Evolutionary conservation across 2,888 invertebrate species (phyloP).

Genomic region (Uloborus plumipes): DNA sequence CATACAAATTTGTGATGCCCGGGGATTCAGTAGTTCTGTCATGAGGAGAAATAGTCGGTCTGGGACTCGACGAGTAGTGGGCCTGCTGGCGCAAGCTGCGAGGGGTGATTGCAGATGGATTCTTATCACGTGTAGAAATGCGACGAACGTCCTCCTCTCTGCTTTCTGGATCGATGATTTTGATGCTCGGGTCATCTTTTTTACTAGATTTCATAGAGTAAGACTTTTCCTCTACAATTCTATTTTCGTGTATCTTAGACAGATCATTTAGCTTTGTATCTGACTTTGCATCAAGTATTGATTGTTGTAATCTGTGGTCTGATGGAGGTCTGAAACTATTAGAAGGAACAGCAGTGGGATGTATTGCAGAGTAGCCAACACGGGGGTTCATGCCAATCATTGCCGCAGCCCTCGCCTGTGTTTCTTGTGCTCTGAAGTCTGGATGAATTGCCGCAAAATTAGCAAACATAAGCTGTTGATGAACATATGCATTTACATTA

Average conservation of each 20-base stretch:
- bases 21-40: conserved; percentile 65
- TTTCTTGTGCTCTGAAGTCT: conserved; percentile 66
- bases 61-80: conserved; percentile 65
- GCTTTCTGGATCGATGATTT: conserved; percentile 39
- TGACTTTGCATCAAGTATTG: conserved; percentile 56
- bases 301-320: conserved; percentile 41
- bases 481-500: conserved; percentile 60
- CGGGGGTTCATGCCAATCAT: conserved; percentile 65
- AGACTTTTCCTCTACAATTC: conserved; percentile 25
- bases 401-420: conserved; percentile 44
- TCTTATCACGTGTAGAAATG: conserved; percentile 33
- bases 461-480: conserved; percentile 67
- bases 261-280: conserved; percentile 55
- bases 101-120: conserved; percentile 56
- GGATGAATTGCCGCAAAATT: conserved; percentile 54
- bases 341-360: conserved; percentile 42
- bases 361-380: conserved; percentile 58
- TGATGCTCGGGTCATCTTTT: conserved; percentile 42
- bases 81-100: conserved; percentile 45
- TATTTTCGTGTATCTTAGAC: conserved; percentile 41
- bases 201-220: conserved; percentile 41
- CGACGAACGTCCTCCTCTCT: conserved; percentile 39
- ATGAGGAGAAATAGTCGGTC: conserved; percentile 64
- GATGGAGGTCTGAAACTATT: conserved; percentile 54
- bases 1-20: conserved; percentile 72